Percentiles rank a stretch among this genome's conserved stretches.
Evolutionary conservation across 2,113 vertebrate genomes (phyloP).

Genomic region (Amphiprion ocellaris): DNA sequence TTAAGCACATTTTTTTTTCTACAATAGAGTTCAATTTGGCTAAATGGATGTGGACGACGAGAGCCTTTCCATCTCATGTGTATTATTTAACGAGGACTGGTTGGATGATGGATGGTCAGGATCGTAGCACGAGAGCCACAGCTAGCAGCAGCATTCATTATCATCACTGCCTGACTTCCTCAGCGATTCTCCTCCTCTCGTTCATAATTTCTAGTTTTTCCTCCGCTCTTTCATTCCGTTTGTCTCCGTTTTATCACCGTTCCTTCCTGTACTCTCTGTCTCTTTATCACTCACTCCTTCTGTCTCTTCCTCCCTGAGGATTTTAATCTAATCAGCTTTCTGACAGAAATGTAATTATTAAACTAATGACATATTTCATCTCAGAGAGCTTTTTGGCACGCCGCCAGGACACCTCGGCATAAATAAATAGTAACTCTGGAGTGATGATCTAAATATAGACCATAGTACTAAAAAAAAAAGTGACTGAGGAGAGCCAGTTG

Average conservation of each 20-base stretch:
- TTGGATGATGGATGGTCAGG: constrained; percentile 43
- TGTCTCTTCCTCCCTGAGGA: constrained; percentile 30
- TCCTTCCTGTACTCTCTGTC: constrained; percentile 17
- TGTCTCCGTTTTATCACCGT: constrained; percentile 21
- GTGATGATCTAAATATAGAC: constrained; percentile 12
- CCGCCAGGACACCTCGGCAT: constrained; percentile 10
- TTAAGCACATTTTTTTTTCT: constrained; percentile 64
- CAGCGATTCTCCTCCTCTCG: constrained; percentile 12
- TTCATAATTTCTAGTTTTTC: constrained; percentile 40
- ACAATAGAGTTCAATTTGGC: constrained; percentile 55
- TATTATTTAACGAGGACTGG: constrained; percentile 61
- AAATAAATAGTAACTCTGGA: neutral
- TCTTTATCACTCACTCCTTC: constrained; percentile 36
- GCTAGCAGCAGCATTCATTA: constrained; percentile 34
- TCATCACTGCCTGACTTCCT: constrained; percentile 26
- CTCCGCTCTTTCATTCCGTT: constrained; percentile 16
- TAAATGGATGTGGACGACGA: constrained; percentile 66
- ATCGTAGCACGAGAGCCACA: constrained; percentile 12
- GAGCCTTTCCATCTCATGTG: constrained; percentile 63
- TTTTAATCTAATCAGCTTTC: constrained; percentile 62
- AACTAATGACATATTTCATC: constrained; percentile 54
- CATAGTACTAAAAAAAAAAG: too few relatives aligned
- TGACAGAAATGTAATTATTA: constrained; percentile 61
- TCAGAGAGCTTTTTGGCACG: constrained; percentile 30
- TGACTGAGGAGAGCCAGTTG: neutral